phyloP scores from a whole-genome alignment of 2,888 invertebrate genomes.

The Rotaria socialis region DNA sequence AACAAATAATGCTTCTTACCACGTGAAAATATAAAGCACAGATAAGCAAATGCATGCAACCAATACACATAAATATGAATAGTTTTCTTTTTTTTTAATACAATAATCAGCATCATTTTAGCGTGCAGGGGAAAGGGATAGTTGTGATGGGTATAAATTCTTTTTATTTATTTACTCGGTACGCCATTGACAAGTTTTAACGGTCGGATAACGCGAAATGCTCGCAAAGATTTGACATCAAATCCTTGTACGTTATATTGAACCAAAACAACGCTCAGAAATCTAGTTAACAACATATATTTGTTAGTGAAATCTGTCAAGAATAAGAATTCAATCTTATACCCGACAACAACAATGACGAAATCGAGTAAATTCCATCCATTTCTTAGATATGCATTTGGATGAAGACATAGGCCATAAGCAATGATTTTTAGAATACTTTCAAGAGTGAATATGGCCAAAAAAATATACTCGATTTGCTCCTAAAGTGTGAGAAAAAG shows the following conservation, averaged over 20 bases:
- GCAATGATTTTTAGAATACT: constrained; percentile 98
- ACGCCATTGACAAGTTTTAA: constrained; percentile 95
- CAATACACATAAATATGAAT: too few relatives aligned
- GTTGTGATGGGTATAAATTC: too few relatives aligned
- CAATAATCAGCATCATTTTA: neutral
- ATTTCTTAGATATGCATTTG: constrained; percentile 92
- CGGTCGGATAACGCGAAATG: constrained; percentile 94
- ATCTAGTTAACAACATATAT: constrained; percentile 38
- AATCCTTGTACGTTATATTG: constrained; percentile 61
- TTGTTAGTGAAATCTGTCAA: too few relatives aligned
- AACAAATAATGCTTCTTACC: too few relatives aligned
- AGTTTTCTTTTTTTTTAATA: neutral
- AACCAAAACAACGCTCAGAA: constrained; percentile 41
- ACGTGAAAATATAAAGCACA: neutral
- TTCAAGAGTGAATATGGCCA: constrained; percentile 97
- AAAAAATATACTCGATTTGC: constrained; percentile 93
- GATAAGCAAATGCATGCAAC: neutral
- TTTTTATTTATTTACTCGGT: constrained; percentile 75
- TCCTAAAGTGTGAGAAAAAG: constrained; percentile 67
- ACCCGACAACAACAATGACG: constrained; percentile 98
- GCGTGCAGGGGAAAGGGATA: too few relatives aligned
- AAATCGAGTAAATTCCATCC: constrained; percentile 83
- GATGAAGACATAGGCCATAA: constrained; percentile 77
- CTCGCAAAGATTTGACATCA: constrained; percentile 95
- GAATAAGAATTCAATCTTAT: constrained; percentile 59